Base-by-base conservation (phyloP, 2,888 invertebrate species). In the Diplolepis rosae region DNA sequence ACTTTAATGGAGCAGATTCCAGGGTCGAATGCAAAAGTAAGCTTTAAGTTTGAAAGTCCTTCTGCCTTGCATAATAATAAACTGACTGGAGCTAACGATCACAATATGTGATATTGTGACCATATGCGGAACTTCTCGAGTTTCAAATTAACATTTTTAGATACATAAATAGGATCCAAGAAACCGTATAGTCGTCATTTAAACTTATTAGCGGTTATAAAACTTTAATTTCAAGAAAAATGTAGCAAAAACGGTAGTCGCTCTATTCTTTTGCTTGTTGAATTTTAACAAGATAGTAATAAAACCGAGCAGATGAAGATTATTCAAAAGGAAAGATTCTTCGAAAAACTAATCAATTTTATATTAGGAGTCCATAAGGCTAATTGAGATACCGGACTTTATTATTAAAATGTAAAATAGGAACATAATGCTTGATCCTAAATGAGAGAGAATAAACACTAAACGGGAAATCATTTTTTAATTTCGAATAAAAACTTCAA, bases 61-160 rank as follows among this genome's bases (percentile, higher is more conserved):
- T 5, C 13, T 1, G 7, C 27, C n/a, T 51, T 51, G 51, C 51
- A 51, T 51, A 51, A 51, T 51, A 27, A 51, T 51, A 51, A 24
- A 6, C 51, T 27, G 28, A 48, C 45, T 48, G 15, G 22, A 48
- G 11, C 54, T n/a, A 27, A 52, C 28, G 28, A 52, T 27, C 15
- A 52, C 30, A 54, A 32, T 22, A 54, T 22, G n/a, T n/a, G n/a
- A n/a, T n/a, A n/a, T n/a, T n/a, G n/a, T n/a, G 56, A n/a, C 28
- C 35, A 56, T 11, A 56, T 35, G 56, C 35, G 56, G 56, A 35
- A 56, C 56, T 56, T 56, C 56, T 56, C 56, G 32, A 32, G 32
- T 56, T 56, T 56, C 56, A 56, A 56, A 56, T 56, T 56, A 56
- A 56, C 22, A 56, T 56, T 32, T 22, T 56, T 22, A 32, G 56